Evolutionary conservation across 2,113 vertebrate genomes (phyloP), one percentile per base, ranked within the genome.

Genomic region (Erinaceus europaeus): DNA sequence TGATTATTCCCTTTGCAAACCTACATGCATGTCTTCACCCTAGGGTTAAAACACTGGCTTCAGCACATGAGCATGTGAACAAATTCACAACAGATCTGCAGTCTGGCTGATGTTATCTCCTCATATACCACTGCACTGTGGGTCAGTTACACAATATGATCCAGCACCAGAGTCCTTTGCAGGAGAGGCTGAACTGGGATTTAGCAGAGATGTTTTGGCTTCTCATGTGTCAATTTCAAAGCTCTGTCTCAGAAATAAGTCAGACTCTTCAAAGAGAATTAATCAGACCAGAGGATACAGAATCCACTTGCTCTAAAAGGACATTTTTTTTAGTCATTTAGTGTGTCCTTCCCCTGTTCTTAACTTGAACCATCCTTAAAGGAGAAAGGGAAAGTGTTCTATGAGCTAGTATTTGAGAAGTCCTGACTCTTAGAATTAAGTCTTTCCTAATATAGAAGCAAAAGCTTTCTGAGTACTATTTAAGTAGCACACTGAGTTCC

Each of bases 371-470:
- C 50, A 0, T 73, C 67, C 53, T 81, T 44, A 76, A 91, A 84
- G 57, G 65, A 79, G 5, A 46, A 23, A 32, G 32, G 48, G 48
- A 32, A 48, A 23, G 34, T 53, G 15, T 84, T 73, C 68, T 72
- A 40, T 32, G 42, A 32, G 15, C 59, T 84, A 61, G 34, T 11
- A 38, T 69, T 48, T 59, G 32, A 78, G 81, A 86, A 91, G 57
- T 32, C 75, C 40, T 25, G 57, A 18, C 87, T 74, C 52, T 42
- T 17, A 48, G 40, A 65, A 61, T 44, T 21, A 44, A 90, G 42
- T 27, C 84, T 50, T 89, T 82, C 89, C 92, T 88, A 86, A 91
- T 87, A 90, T 87, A 94, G 89, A 94, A 75, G 84, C 84, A 27
- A 20, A 75, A 55, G 76, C 23, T 0, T 48, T 52, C 84, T 13